Base-by-base conservation (phyloP, 2,113 vertebrate genomes). In the Ivindomyrus marchei region DNA sequence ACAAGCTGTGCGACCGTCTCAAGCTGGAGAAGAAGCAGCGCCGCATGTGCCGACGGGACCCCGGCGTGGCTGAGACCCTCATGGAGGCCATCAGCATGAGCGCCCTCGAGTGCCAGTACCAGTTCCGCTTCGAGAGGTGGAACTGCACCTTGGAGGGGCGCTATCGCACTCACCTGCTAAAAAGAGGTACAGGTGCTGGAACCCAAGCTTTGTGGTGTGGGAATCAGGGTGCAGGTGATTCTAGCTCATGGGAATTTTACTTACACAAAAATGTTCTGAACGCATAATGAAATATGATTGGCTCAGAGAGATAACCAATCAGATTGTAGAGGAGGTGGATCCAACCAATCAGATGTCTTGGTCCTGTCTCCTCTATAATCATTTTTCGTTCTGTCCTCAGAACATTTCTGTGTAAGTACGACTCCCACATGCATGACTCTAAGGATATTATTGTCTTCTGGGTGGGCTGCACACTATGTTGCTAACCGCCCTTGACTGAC, bases 101-200 rank as follows among this genome's bases (percentile, higher is more conserved):
- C 0, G 98, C 98, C 0, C 92, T 97, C 1, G 98, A 99, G 93
- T 99, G 98, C 94, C 98, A 99, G 93, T 99, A 99, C 94, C 98
- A 99, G 93, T 99, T 99, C 92, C 97, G 97, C 89, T 99, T 99
- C 0, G 98, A 99, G 95, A 97, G 98, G 90, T 99, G 98, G 98
- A 99, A 99, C 95, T 99, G 98, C 94, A 98, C 97, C 90, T 93
- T 99, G 0, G 98, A 99, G 93, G 98, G 98, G 42, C 97, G 97
- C 70, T 97, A 98, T 94, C 92, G 98, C 36, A 96, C 97, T 94
- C 98, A 97, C 92, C 95, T 99, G 90, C 95, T 99, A 3, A 99
- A 98, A 93, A 97, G 98, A 96, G 97, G 98, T 98, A 49, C 93
- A 93, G 0, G 36, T 17, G 74, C 74, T 39, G 36, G 1, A 42